A percentile compares a stretch with the other conserved stretches of the same genome.
phyloP scores from a whole-genome alignment of 2,113 vertebrate genomes.

The Seriola aureovittata region DNA sequence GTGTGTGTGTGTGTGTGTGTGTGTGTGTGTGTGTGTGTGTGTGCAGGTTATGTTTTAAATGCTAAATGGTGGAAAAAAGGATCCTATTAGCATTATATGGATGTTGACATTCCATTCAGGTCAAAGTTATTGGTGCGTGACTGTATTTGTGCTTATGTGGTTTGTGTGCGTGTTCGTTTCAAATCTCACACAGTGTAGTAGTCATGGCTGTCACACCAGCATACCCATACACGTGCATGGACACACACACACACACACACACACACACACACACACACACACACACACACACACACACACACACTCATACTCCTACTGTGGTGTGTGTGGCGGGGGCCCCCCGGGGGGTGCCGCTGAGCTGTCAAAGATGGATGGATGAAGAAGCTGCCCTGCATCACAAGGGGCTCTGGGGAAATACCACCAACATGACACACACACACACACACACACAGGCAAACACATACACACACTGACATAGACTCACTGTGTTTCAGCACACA shows the following conservation, averaged over 20 bases:
- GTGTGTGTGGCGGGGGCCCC: conserved; percentile 66
- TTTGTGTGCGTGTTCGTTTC: conserved; percentile 59
- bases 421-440: conserved; percentile 63
- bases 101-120: conserved; percentile 71
- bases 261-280: conserved; percentile 42
- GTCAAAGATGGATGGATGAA: conserved; percentile 82
- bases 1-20: background rate
- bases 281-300: background rate
- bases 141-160: conserved; percentile 70
- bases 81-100: conserved; percentile 69
- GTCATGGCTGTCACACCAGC: conserved; percentile 67
- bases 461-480: conserved; percentile 5
- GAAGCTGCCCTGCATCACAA: conserved; percentile 80
- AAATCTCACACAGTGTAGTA: conserved; percentile 55
- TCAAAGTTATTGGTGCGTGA: conserved; percentile 72
- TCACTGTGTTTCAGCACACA: conserved; percentile 18
- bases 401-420: conserved; percentile 80
- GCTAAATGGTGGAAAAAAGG: conserved; percentile 55
- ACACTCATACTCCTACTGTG: conserved; percentile 42
- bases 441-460: conserved; percentile 20
- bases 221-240: conserved; percentile 12
- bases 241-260: conserved; percentile 6
- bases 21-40: conserved; percentile 4
- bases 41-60: conserved; percentile 42
- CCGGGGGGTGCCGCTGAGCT: conserved; percentile 70